Evolutionary conservation across 2,113 vertebrate species (phyloP).

Genomic region (Malurus alboscapulatus): DNA sequence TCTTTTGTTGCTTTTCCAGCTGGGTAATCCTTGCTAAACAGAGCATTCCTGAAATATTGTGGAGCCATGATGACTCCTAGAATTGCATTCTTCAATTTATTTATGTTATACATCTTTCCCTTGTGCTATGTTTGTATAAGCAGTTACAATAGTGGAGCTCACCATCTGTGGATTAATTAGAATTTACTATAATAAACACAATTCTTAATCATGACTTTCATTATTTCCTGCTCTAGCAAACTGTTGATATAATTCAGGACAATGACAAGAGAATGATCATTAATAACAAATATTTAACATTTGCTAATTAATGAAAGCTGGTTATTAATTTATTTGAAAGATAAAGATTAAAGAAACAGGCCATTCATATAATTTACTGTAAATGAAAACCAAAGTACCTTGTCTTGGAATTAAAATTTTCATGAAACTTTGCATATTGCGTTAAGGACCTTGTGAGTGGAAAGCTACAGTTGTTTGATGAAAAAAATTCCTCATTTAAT

Average conservation of each 20-base stretch:
- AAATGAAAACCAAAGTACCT: background rate
- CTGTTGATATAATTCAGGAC: background rate
- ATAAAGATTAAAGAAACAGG: background rate
- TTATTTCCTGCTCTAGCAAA: background rate
- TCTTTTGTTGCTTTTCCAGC: background rate
- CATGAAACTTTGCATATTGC: background rate
- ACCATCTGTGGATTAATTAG: background rate
- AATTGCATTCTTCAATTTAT: background rate
- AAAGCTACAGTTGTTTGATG: background rate
- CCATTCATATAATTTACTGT: background rate
- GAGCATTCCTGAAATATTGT: background rate
- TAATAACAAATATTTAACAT: background rate
- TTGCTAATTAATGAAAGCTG: background rate
- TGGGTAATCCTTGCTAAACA: background rate
- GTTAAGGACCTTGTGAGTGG: background rate
- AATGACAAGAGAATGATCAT: background rate
- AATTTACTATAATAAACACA: conserved; percentile 9
- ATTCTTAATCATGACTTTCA: background rate
- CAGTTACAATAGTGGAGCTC: background rate
- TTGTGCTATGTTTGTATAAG: background rate
- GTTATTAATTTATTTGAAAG: background rate
- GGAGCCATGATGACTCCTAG: background rate
- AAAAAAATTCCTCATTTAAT: background rate
- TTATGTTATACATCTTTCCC: background rate
- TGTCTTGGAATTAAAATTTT: background rate